These are phyloP conservation scores for Microplitis demolitor DNA, from an alignment of 1,140 invertebrate species.

Conservation along the genomic window DNA sequence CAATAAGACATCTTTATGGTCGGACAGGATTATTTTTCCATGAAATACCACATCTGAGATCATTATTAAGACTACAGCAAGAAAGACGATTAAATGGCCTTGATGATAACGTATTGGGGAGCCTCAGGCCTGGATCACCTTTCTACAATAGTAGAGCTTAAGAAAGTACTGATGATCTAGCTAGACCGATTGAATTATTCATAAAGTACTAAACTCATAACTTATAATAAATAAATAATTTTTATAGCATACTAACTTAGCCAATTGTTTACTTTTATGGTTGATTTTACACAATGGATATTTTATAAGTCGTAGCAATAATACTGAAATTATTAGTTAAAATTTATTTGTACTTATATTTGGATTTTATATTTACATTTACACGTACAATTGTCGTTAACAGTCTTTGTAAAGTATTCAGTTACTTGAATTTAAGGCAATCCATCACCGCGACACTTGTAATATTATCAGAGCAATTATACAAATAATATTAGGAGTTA, in stretches of 20 bases:
- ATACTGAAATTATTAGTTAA: neutral
- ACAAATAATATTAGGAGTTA: neutral
- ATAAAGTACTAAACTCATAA: too few relatives aligned
- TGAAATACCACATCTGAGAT: conserved; percentile 67
- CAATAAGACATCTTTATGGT: conserved; percentile 58
- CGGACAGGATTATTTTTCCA: conserved; percentile 67
- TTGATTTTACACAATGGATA: too few relatives aligned
- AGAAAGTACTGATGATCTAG: neutral
- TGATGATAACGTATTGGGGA: conserved; percentile 63
- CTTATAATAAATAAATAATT: too few relatives aligned
- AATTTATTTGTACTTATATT: neutral
- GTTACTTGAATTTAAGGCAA: too few relatives aligned
- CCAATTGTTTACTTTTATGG: too few relatives aligned
- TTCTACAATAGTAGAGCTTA: conserved; percentile 54
- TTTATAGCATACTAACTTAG: too few relatives aligned
- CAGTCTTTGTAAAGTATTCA: neutral
- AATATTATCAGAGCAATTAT: neutral
- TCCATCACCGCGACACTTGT: neutral
- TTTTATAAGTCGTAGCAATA: neutral
- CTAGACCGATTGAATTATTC: neutral
- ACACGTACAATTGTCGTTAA: too few relatives aligned
- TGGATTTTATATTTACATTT: neutral
- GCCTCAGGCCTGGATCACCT: conserved; percentile 65
- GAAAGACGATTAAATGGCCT: conserved; percentile 64
- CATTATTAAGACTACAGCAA: conserved; percentile 66